Evolutionary conservation across 2,888 invertebrate species (phyloP).

Genomic region (Scaptomyza polygonia): DNA sequence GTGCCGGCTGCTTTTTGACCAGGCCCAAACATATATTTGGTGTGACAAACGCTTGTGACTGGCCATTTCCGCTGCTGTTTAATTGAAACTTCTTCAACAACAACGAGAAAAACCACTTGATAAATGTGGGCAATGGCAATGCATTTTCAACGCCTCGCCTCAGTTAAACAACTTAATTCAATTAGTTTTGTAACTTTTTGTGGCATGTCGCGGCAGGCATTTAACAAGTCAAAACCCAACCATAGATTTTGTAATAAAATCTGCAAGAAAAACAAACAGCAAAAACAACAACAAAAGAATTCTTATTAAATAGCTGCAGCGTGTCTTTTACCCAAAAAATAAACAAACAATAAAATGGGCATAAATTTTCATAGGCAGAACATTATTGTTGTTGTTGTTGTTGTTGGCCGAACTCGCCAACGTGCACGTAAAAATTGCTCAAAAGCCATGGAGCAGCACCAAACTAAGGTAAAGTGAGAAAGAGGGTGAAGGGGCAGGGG

Average conservation of each 20-base stretch:
- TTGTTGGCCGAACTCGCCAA: conserved; percentile 27
- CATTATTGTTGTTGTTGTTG: conserved; percentile 31
- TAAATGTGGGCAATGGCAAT: conserved; percentile 47
- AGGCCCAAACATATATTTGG: conserved; percentile 40
- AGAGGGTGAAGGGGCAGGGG: background rate
- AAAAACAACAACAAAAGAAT: conserved; percentile 50
- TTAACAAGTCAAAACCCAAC: conserved; percentile 9
- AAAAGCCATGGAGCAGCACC: conserved; percentile 22
- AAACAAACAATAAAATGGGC: conserved; percentile 63
- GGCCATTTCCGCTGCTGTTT: conserved; percentile 54
- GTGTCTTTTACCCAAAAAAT: conserved; percentile 34
- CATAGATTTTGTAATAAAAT: conserved; percentile 20
- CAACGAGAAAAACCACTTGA: conserved; percentile 63
- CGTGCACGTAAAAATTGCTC: conserved; percentile 45
- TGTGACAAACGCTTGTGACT: conserved; percentile 54
- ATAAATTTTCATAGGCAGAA: conserved; percentile 57
- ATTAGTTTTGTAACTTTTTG: conserved; percentile 71
- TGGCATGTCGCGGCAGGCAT: conserved; percentile 29
- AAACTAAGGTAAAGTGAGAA: background rate
- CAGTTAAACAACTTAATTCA: conserved; percentile 81
- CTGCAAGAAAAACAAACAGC: conserved; percentile 11
- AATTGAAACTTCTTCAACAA: conserved; percentile 31
- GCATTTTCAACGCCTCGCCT: conserved; percentile 72
- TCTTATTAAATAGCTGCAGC: conserved; percentile 50
- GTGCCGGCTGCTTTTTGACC: conserved; percentile 40